Evolutionary conservation across 2,113 vertebrate genomes (phyloP), one percentile per base, ranked within the genome.

Genomic region (Heloderma charlesbogerti): DNA sequence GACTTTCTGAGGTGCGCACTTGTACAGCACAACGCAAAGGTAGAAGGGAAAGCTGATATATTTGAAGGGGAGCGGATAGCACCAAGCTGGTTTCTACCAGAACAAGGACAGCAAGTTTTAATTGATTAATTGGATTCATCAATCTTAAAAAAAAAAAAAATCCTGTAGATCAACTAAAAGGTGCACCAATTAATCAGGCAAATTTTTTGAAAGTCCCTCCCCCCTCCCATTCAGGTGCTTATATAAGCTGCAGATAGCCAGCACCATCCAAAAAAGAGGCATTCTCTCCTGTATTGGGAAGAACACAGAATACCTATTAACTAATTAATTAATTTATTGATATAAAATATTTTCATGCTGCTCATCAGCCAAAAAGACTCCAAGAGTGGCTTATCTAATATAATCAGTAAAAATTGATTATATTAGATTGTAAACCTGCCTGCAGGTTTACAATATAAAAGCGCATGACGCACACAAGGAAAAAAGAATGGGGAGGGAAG

Each of bases 1-100:
- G 85, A 96, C 71, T 72, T 94, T 90, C 93, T 96, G 72, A 94
- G 84, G 79, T 90, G 86, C 91, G 91, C 85, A 75, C 87, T 96
- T 94, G 80, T 13, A 94, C 91, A 88, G 82, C 90, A 91, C 83
- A 85, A 87, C 92, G 87, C 40, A 93, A 91, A 85, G 93, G 82
- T 8, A 1, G 71, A 93, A 93, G 90, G 4, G 91, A 34, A 22
- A 72, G 72, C 54, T 29, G 78, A 89, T 83, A 94, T 93, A 37
- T 45, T 27, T 94, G 4, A 69, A 45, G 45, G 91, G 54, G 37
- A 88, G 1, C 34, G 13, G 15, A 88, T 79, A 87, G 63, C 86
- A 83, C 83, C 29, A n/a, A 85, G 43, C 37, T 84, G 25, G 51
- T 91, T 40, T 71, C 60, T 4, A 6, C 45, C 0, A 12, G 54